Base-by-base conservation (phyloP, 92 coral and sea anemone species). In the Metridium senile region DNA sequence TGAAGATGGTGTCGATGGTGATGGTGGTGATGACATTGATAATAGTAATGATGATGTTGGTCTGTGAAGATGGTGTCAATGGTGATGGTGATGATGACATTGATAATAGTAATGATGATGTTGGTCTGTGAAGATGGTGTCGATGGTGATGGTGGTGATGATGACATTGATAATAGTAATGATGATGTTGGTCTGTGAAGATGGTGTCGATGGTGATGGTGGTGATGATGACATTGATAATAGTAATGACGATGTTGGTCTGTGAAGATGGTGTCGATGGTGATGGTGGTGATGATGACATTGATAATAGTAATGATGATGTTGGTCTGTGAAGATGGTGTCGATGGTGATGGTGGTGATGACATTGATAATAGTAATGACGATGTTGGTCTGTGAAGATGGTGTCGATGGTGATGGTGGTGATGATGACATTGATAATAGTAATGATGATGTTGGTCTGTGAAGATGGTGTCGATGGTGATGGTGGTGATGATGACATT, bases 371-470 rank as follows among this genome's bases (percentile, higher is more conserved):
- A 58, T 58, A 27, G 49, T 39, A 13, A 13, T 39, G 49, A 13
- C 13, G 49, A 39, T 39, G 49, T 4, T 39, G 49, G 13, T 39
- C 6, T 4, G 6, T 6, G 49, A 4, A 39, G 13, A 39, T 39
- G 49, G 13, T 39, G 49, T 6, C 13, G 49, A 39, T 39, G 49
- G 13, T 39, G 49, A 39, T 39, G 13, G 49, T 6, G 49, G n/a
- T n/a, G n/a, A 39, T 39, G 31, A 58, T 58, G 31, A 22, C 18
- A 19, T 19, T 3, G 31, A 18, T 7, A 19, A 18, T 19, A 6
- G 65, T 58, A 19, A 27, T 58, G 31, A 27, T 58, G 65, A 18
- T 58, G 65, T n/a, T n/a, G n/a, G n/a, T n/a, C n/a, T n/a, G n/a
- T n/a, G n/a, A n/a, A n/a, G n/a, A n/a, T n/a, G n/a, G 20, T 58